Percentiles rank a stretch among this genome's conserved stretches.
Evolutionary conservation across 2,888 invertebrate species (phyloP).

Genomic region (Sisyra terminalis): DNA sequence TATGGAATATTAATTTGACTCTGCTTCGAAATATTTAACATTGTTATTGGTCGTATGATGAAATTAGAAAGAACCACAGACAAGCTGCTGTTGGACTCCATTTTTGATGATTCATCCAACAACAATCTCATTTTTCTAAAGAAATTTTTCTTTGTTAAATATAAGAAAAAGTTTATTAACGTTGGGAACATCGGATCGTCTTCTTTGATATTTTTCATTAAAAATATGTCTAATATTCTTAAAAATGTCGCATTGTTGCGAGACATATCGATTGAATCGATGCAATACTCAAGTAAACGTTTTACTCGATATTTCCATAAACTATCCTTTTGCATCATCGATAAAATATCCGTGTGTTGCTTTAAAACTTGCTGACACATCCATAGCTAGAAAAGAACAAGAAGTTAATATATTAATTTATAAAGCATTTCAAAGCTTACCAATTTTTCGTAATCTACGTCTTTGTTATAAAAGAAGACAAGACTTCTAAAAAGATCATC

Average conservation of each 20-base stretch:
- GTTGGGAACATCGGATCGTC: slow-evolving; percentile 28
- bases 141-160: slow-evolving; percentile 47
- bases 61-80: slow-evolving; percentile 58
- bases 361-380: slow-evolving; percentile 26
- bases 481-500: slow-evolving; percentile 41
- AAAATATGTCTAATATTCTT: slow-evolving; percentile 63
- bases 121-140: slow-evolving; percentile 53
- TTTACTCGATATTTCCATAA: slow-evolving; percentile 29
- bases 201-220: slow-evolving; percentile 21
- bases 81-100: slow-evolving; percentile 33
- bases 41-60: slow-evolving; percentile 52
- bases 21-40: slow-evolving; percentile 17
- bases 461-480: slow-evolving; percentile 59
- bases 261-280: slow-evolving; percentile 17
- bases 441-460: slow-evolving; percentile 48
- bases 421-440: slow-evolving; percentile 23
- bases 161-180: slow-evolving; percentile 14
- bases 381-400: slow-evolving; percentile 21
- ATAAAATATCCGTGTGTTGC: slow-evolving; percentile 24
- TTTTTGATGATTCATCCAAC: slow-evolving; percentile 31
- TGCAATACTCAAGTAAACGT: slow-evolving; percentile 21
- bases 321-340: slow-evolving; percentile 19
- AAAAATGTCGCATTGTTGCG: slow-evolving; percentile 47
- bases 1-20: slow-evolving; percentile 26
- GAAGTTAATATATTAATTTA: neutral